phyloP scores from a whole-genome alignment of 2,888 invertebrate genomes.

The Spilosoma lubricipeda region DNA sequence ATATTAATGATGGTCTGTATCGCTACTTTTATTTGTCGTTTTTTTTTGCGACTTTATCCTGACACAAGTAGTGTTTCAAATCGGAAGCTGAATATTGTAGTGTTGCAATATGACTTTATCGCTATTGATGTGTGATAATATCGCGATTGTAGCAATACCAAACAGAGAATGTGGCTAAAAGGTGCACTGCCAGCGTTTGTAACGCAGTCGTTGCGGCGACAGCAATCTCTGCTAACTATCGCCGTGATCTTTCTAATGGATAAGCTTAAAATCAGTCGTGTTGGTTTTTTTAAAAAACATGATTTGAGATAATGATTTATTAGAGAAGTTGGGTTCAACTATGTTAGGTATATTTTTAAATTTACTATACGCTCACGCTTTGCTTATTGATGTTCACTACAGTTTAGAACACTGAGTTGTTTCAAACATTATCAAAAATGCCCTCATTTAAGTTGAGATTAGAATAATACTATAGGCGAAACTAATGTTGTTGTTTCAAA shows the following conservation, averaged over 20 bases:
- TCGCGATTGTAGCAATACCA: not conserved
- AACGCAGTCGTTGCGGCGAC: not conserved
- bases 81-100: not conserved
- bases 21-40: too few relatives aligned
- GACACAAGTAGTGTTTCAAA: too few relatives aligned
- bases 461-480: not conserved
- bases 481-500: not conserved
- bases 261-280: too few relatives aligned
- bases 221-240: not conserved
- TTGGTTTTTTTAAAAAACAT: too few relatives aligned
- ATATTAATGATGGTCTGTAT: too few relatives aligned
- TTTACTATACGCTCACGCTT: not conserved
- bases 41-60: too few relatives aligned
- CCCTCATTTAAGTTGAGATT: not conserved
- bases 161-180: not conserved
- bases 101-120: not conserved
- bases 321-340: not conserved
- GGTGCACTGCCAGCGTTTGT: not conserved
- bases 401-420: too few relatives aligned
- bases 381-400: too few relatives aligned
- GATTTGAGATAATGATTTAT: not conserved
- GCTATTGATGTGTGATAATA: not conserved
- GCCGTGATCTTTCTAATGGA: too few relatives aligned
- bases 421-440: not conserved
- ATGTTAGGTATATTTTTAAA: not conserved